Base-by-base conservation (phyloP, 2,888 invertebrate genomes). In the Euplagia quadripunctaria region DNA sequence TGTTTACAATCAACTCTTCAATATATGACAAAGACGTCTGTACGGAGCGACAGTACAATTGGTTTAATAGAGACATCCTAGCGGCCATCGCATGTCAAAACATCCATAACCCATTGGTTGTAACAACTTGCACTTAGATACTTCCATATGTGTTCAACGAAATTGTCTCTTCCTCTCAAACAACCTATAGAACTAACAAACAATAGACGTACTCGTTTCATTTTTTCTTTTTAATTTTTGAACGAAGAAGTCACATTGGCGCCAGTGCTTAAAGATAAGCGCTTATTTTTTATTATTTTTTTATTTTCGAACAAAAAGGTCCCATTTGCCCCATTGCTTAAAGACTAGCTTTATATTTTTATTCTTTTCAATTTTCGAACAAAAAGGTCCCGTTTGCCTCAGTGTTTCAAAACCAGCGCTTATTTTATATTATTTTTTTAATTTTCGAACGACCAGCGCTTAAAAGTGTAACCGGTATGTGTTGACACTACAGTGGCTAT, bases 131-230 rank as follows among this genome's bases (percentile, higher is more conserved):
- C 87, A 88, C 92, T 91, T 90, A 89, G 85, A 79, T 89, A 89
- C 94, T 94, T 94, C 93, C 93, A 91, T 88, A 86, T 86, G 70
- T 70, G 72, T 72, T 67, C 86, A 85, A 86, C 89, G 78, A 91
- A 94, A 94, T 95, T 92, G 94, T 89, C 91, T 90, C 94, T 94
- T 95, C 95, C 95, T 94, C 90, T 90, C 86, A 81, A 86, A 88
- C 87, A 84, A 81, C 78, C 73, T 65, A 68, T 63, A 75, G 75
- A 75, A 43, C 7, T 49, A 17, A 55, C 3, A 63, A 52, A 42
- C 8, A 16, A 67, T 75, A 75, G 72, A 75, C 55, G 12, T 20
- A 20, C 12, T 12, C 11, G 11, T 51, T 31, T 61, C 3, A 7
- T 11, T n/a, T 58, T 55, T n/a, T n/a, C 17, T 46, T 46, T 46